Evolutionary conservation across 2,888 invertebrate species (phyloP).

Genomic region (Myathropa florea): DNA sequence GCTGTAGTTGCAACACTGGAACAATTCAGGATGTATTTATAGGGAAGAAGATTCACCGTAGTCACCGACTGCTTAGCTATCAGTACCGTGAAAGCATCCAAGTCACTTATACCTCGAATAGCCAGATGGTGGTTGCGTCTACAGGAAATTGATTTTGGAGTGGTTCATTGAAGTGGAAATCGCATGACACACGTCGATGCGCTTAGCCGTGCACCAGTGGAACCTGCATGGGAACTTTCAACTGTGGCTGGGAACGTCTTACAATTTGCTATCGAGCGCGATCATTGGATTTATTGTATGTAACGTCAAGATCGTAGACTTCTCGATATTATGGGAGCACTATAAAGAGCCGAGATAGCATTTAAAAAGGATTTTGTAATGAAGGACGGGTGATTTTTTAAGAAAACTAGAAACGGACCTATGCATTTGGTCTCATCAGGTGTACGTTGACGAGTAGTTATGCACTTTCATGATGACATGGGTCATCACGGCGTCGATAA

Average conservation of each 20-base stretch:
- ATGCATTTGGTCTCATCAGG: neutral
- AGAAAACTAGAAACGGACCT: neutral
- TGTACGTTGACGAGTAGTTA: neutral
- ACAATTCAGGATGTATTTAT: neutral
- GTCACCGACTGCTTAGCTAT: neutral
- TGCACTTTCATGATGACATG: neutral
- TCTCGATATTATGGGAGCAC: neutral
- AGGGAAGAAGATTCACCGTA: neutral
- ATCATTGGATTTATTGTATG: neutral
- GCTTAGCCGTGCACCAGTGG: neutral
- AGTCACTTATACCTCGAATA: neutral
- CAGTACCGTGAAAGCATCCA: neutral
- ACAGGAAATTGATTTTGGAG: conserved; percentile 1
- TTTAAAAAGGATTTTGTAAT: neutral
- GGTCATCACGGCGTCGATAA: too few relatives aligned
- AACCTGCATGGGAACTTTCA: neutral
- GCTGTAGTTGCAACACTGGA: neutral
- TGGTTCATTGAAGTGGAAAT: neutral
- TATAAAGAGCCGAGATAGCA: neutral
- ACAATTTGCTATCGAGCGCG: neutral
- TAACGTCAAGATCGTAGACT: neutral
- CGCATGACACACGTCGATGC: conserved; percentile 18
- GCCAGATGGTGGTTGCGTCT: conserved; percentile 19
- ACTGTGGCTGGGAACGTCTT: neutral
- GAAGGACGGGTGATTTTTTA: neutral